These are phyloP conservation scores for Melinaea marsaeus DNA, from an alignment of 2,888 invertebrate species.

Conservation along the genomic window DNA sequence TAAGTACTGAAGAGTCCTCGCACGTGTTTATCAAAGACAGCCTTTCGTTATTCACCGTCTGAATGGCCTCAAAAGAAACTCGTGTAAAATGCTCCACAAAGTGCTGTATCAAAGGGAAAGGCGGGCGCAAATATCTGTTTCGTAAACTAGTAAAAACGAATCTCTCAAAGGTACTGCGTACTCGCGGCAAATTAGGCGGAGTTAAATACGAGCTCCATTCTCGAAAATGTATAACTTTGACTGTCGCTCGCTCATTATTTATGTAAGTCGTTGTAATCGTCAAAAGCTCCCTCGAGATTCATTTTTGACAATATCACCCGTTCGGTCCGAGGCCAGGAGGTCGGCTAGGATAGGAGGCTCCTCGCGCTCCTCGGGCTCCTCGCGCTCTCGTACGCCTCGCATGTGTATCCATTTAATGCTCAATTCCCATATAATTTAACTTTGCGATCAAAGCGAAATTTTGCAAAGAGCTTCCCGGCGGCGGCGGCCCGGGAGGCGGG, in stretches of 20 bases:
- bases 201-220: constrained; percentile 74
- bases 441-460: constrained; percentile 78
- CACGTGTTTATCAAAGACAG: constrained; percentile 79
- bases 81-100: constrained; percentile 78
- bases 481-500: constrained; percentile 60
- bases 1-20: constrained; percentile 79
- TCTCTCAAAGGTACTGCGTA: constrained; percentile 75
- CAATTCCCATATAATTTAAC: constrained; percentile 79
- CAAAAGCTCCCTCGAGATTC: constrained; percentile 57
- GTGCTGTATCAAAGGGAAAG: constrained; percentile 77
- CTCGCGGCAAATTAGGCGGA: constrained; percentile 77
- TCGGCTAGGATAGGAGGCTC: constrained; percentile 9
- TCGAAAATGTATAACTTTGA: constrained; percentile 70
- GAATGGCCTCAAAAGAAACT: constrained; percentile 79
- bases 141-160: constrained; percentile 78
- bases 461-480: constrained; percentile 76
- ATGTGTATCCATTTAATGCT: constrained; percentile 78
- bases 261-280: constrained; percentile 71
- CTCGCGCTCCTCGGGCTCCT: constrained; percentile 14
- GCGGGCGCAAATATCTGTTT: constrained; percentile 79
- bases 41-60: constrained; percentile 79
- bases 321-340: constrained; percentile 42
- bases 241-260: constrained; percentile 73
- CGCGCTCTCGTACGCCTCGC: constrained; percentile 48
- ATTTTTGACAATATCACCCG: constrained; percentile 53